Conservation (phyloP, 1,140 invertebrate species). For the Drosophila punjabiensis region DNA sequence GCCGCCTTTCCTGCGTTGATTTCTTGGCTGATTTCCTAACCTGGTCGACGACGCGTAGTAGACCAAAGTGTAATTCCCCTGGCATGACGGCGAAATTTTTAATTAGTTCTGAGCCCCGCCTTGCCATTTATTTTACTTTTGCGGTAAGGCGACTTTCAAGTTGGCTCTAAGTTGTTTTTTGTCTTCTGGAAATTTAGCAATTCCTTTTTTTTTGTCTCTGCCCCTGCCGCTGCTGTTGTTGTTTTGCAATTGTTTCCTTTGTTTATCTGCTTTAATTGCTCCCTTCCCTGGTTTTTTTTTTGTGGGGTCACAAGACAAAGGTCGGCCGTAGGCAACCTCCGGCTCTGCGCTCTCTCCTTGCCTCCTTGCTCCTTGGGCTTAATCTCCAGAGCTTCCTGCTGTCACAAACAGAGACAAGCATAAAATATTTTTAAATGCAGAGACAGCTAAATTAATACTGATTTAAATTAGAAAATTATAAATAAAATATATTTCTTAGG, state of each 20-base stretch:
- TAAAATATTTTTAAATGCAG: slow-evolving; percentile 24
- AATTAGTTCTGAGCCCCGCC: slow-evolving; percentile 64
- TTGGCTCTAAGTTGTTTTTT: slow-evolving; percentile 72
- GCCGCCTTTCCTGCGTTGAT: slow-evolving; percentile 37
- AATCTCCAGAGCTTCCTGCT: slow-evolving; percentile 14
- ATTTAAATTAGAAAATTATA: background rate
- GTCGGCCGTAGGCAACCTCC: slow-evolving; percentile 49
- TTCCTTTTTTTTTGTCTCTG: slow-evolving; percentile 45
- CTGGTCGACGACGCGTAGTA: slow-evolving; percentile 57
- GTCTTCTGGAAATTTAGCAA: slow-evolving; percentile 65
- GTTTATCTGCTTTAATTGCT: slow-evolving; percentile 82
- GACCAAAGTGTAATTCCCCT: slow-evolving; percentile 72
- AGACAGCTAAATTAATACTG: background rate
- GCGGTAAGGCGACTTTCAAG: slow-evolving; percentile 49
- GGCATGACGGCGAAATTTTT: slow-evolving; percentile 80
- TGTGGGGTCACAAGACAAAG: slow-evolving; percentile 32
- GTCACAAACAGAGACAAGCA: slow-evolving; percentile 33
- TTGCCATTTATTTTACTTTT: slow-evolving; percentile 25
- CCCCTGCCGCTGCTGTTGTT: slow-evolving; percentile 40
- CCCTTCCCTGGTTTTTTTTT: slow-evolving; percentile 7
- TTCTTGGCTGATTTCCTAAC: slow-evolving; percentile 70
- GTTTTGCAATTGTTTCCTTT: slow-evolving; percentile 72
- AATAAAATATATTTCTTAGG: background rate
- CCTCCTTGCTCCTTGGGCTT: slow-evolving; percentile 9
- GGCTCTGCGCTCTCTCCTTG: background rate